Evolutionary conservation across 2,888 invertebrate species (phyloP).

Genomic region (Suillia variegata): DNA sequence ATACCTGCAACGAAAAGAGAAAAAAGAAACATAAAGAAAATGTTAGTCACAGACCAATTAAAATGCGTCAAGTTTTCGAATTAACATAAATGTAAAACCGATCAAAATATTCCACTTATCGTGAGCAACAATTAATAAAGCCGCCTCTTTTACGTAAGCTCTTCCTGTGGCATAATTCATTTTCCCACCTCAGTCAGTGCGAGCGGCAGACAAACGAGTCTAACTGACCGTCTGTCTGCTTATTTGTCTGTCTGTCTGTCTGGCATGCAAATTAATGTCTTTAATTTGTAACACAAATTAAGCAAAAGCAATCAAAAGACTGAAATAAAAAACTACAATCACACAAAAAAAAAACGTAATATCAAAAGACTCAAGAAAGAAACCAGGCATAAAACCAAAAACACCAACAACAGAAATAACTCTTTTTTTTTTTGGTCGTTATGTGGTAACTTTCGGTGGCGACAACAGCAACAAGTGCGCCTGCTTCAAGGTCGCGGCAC

Average conservation of each 20-base stretch:
- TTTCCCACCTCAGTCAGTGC: not conserved
- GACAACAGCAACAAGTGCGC: slow-evolving; percentile 2
- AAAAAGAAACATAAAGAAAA: not conserved
- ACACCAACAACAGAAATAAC: not conserved
- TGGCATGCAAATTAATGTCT: not conserved
- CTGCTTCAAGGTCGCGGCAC: not conserved
- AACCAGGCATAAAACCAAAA: not conserved
- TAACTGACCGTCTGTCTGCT: no score
- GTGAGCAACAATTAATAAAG: not conserved
- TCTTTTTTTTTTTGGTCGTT: no score
- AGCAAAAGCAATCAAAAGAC: not conserved
- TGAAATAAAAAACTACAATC: not conserved
- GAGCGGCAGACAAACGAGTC: not conserved
- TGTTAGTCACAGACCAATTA: not conserved
- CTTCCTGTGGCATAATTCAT: not conserved
- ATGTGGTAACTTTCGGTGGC: not conserved
- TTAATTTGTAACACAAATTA: not conserved
- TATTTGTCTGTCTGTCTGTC: no score
- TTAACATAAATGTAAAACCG: not conserved
- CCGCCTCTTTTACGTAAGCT: not conserved
- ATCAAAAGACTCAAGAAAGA: not conserved
- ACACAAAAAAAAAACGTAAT: not conserved
- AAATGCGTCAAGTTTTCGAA: not conserved
- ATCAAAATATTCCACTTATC: not conserved
- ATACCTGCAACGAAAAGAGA: not conserved